These are phyloP conservation scores for Probosciger aterrimus DNA, from an alignment of 2,113 vertebrate species.

Conservation along the genomic window DNA sequence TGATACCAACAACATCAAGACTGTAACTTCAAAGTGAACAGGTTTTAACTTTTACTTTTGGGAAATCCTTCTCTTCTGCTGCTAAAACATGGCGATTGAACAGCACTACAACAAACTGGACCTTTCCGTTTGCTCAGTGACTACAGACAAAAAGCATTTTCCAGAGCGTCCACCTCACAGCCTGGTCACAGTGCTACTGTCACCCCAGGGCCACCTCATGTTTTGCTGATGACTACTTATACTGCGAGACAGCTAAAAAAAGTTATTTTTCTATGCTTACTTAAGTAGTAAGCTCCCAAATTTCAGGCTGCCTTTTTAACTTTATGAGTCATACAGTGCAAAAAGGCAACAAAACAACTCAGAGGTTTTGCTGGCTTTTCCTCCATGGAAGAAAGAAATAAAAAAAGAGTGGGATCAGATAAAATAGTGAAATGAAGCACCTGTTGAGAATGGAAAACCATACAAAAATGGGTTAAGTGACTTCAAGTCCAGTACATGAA, in stretches of 20 bases:
- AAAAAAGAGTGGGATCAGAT: not conserved
- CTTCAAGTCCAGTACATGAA: not conserved
- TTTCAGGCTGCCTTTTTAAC: slow-evolving; percentile 29
- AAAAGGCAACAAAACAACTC: slow-evolving; percentile 15
- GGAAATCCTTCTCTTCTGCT: not conserved
- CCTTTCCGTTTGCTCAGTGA: not conserved
- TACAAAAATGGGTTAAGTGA: not conserved
- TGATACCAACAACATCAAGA: not conserved
- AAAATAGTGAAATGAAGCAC: slow-evolving; percentile 3
- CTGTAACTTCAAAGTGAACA: not conserved
- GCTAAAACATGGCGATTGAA: not conserved
- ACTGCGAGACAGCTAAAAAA: not conserved
- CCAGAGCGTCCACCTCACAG: not conserved
- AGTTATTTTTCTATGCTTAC: not conserved
- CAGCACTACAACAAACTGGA: not conserved
- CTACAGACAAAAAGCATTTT: not conserved
- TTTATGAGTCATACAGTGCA: slow-evolving; percentile 25
- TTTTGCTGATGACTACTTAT: slow-evolving; percentile 7
- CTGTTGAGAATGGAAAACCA: not conserved
- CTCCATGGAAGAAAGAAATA: not conserved
- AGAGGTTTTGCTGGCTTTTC: not conserved
- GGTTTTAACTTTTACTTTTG: not conserved
- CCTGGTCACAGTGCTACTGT: not conserved
- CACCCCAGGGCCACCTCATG: not conserved
- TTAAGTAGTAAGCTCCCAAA: not conserved